Evolutionary conservation across 2,888 invertebrate genomes (phyloP), one percentile per base, ranked within the genome.

Genomic region (Acronicta leporina): DNA sequence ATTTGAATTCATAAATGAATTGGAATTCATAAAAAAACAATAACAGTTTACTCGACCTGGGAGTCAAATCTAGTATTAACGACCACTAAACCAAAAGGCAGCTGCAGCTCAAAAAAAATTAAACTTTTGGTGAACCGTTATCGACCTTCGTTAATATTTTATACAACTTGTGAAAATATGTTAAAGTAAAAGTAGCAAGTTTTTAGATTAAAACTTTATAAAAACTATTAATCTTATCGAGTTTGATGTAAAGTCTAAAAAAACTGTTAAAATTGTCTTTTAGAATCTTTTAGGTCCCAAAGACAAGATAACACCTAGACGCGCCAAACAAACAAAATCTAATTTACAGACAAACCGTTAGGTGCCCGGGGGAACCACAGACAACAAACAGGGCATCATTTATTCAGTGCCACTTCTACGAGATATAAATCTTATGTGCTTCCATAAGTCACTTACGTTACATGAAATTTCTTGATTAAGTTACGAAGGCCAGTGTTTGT

Each of bases 331-430:
- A 73, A 69, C 55, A 65, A 63, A 79, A 83, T 75, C 74, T 75
- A 75, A 82, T 80, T 80, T 80, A 52, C 63, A 68, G 71, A 68
- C 75, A 76, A 79, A 77, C 71, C 64, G 64, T 68, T 71, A 64
- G 52, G 61, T 40, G 20, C 62, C 71, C 64, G 33, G 10, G 20
- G 69, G 69, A 66, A 62, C 54, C 59, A 35, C 73, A 57, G 50
- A 54, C 63, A 63, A 67, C 75, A 71, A 67, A 73, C 78, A 63
- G 57, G 40, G 45, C 57, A 75, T 80, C 73, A 81, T 68, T 81
- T 83, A 81, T 83, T 80, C 80, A 80, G 53, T 38, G 62, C 63
- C 68, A 67, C 73, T 74, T 73, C 73, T 60, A 63, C 60, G 38
- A 68, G 60, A 75, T 75, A 79, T 77, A 76, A 75, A 80, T 78